These are phyloP conservation scores for Rhingia rostrata DNA, from an alignment of 2,888 invertebrate species.

Conservation along the genomic window DNA sequence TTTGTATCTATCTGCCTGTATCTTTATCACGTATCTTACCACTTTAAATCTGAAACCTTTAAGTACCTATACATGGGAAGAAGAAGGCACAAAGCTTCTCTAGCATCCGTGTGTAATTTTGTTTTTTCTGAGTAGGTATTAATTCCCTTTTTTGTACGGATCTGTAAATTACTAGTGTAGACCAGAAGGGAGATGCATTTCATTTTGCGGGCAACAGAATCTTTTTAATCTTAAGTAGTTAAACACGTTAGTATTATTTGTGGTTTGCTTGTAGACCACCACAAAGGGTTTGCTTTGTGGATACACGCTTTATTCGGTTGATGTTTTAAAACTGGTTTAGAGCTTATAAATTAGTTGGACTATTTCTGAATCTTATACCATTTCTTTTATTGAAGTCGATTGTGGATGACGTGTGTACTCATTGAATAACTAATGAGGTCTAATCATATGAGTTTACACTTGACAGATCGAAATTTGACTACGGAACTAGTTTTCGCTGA, in stretches of 20 bases:
- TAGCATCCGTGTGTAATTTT: constrained; percentile 37
- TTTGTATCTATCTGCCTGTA: constrained; percentile 57
- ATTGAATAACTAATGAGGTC: not conserved
- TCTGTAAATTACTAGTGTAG: constrained; percentile 16
- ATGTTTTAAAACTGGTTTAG: constrained; percentile 28
- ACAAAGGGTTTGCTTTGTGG: constrained; percentile 19
- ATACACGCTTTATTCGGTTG: constrained; percentile 9
- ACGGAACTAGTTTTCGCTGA: too few relatives aligned
- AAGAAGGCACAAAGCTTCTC: constrained; percentile 43
- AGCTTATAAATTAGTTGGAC: constrained; percentile 17
- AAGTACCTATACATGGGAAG: constrained; percentile 14
- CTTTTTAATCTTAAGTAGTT: constrained; percentile 34
- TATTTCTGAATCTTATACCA: not conserved
- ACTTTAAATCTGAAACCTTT: constrained; percentile 47
- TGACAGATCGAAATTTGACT: too few relatives aligned
- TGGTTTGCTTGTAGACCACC: constrained; percentile 16
- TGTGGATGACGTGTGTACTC: not conserved
- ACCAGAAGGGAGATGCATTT: constrained; percentile 29
- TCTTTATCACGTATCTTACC: constrained; percentile 61
- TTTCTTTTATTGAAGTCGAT: not conserved
- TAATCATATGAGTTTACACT: not conserved
- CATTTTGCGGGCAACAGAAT: constrained; percentile 20
- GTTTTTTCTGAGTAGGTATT: constrained; percentile 15
- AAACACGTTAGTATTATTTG: constrained; percentile 24
- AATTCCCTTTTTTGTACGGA: constrained; percentile 25